Conservation (phyloP, 2,797 vertebrate species). For the Thripadectes ignobilis region DNA sequence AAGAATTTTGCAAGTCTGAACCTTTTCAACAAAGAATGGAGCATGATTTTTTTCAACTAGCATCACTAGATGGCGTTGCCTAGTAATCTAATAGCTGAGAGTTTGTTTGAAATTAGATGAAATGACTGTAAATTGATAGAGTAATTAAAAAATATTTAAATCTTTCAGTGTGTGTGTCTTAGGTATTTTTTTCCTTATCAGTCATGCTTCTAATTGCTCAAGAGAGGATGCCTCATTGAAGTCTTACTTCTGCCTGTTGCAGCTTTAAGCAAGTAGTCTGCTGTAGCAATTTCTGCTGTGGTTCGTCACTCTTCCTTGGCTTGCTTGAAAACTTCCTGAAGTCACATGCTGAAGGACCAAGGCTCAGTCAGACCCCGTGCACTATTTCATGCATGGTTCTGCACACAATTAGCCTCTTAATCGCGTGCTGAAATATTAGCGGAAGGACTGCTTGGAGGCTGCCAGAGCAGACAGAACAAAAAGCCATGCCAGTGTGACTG, state of each 20-base stretch:
- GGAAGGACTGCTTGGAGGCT: neutral
- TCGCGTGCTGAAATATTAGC: neutral
- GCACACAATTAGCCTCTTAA: neutral
- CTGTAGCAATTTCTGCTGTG: neutral
- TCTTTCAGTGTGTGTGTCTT: neutral
- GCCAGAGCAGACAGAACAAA: neutral
- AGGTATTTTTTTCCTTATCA: neutral
- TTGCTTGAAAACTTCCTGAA: neutral
- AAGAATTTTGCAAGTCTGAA: neutral
- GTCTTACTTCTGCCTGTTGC: neutral
- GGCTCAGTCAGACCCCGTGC: neutral
- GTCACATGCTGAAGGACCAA: neutral
- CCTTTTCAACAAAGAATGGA: neutral
- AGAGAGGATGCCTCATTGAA: neutral
- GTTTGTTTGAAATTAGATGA: neutral
- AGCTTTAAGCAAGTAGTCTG: neutral
- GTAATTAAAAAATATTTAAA: neutral
- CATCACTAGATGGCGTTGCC: slow-evolving; percentile 48
- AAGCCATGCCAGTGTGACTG: neutral
- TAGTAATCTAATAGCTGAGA: neutral
- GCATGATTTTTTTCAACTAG: neutral
- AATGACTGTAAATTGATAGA: neutral
- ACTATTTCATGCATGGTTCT: neutral
- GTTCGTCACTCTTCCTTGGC: neutral
- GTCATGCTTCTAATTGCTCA: neutral